These are phyloP conservation scores for Acanthaster planci DNA, from an alignment of 35 echinoderm and acorn worm genomes.

Conservation along the genomic window DNA sequence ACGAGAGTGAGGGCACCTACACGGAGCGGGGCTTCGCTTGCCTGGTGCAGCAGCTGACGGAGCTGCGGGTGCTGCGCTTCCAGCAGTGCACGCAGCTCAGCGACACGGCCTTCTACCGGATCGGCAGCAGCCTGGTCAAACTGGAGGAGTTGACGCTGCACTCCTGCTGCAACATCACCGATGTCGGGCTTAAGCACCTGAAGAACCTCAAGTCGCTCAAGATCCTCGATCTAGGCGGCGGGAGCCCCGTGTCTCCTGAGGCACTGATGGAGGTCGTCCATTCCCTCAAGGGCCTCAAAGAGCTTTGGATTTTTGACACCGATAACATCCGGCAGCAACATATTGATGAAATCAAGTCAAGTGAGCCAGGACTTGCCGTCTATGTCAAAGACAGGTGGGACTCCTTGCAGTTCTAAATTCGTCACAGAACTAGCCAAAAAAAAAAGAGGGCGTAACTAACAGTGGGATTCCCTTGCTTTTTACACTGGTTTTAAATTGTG, in stretches of 20 bases:
- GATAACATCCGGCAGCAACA: slow-evolving; percentile 16
- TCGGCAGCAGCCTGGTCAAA: slow-evolving; percentile 12
- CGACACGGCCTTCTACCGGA: slow-evolving; percentile 16
- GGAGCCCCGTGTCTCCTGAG: background rate
- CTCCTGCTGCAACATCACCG: slow-evolving; percentile 26
- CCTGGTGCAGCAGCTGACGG: slow-evolving; percentile 8
- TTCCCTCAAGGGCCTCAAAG: background rate
- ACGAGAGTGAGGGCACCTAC: slow-evolving; percentile 19
- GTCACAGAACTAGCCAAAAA: too few relatives aligned
- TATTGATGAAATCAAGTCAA: background rate
- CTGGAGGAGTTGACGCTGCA: slow-evolving; percentile 12
- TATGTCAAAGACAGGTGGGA: slow-evolving; percentile 13
- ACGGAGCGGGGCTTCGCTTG: slow-evolving; percentile 17
- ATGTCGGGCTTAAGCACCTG: slow-evolving; percentile 16
- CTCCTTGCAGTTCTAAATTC: background rate
- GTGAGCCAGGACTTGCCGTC: background rate
- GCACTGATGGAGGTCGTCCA: background rate
- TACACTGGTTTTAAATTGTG: too few relatives aligned
- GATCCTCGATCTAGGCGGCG: slow-evolving; percentile 5
- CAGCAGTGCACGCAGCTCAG: slow-evolving; percentile 20
- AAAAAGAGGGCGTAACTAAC: too few relatives aligned
- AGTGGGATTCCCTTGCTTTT: too few relatives aligned
- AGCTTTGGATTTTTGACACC: slow-evolving; percentile 22
- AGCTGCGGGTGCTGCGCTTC: slow-evolving; percentile 7
- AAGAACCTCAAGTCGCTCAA: slow-evolving; percentile 15